Conservation (phyloP, 2,888 invertebrate genomes). For the Bellardia pandia region DNA sequence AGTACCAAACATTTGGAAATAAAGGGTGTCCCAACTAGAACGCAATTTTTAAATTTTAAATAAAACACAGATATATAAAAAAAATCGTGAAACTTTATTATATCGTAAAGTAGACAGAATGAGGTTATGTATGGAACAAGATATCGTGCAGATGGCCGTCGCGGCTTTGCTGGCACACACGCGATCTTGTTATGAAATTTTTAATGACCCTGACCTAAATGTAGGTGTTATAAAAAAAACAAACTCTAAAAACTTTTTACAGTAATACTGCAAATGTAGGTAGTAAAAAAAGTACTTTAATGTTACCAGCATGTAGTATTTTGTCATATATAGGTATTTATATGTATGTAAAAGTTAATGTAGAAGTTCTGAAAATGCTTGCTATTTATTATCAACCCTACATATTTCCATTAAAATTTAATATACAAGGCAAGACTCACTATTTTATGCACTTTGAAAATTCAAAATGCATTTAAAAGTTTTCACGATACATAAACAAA, state of each 20-base stretch:
- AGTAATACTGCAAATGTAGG: neutral
- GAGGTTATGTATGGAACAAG: too few relatives aligned
- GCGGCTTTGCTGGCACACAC: too few relatives aligned
- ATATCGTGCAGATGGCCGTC: too few relatives aligned
- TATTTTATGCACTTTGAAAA: conserved; percentile 51
- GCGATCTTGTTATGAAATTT: too few relatives aligned
- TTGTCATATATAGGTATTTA: neutral
- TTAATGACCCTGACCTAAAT: too few relatives aligned
- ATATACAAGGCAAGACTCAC: conserved; percentile 20
- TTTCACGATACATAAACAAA: conserved; percentile 33
- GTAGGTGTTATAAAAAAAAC: conserved; percentile 24
- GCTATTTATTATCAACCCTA: conserved; percentile 20
- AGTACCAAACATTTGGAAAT: too few relatives aligned
- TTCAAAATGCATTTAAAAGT: conserved; percentile 66
- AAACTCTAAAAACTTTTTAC: conserved; percentile 4
- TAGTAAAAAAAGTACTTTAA: conserved; percentile 39
- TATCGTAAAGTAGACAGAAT: too few relatives aligned
- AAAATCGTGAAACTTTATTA: too few relatives aligned
- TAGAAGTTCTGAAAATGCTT: neutral
- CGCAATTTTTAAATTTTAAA: too few relatives aligned
- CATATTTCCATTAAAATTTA: conserved; percentile 50
- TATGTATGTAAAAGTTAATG: neutral
- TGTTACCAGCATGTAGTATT: neutral
- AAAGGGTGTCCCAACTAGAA: too few relatives aligned
- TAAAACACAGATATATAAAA: too few relatives aligned